These are phyloP conservation scores for Microtus oregoni DNA, from an alignment of 2,113 vertebrate species.

Conservation along the genomic window DNA sequence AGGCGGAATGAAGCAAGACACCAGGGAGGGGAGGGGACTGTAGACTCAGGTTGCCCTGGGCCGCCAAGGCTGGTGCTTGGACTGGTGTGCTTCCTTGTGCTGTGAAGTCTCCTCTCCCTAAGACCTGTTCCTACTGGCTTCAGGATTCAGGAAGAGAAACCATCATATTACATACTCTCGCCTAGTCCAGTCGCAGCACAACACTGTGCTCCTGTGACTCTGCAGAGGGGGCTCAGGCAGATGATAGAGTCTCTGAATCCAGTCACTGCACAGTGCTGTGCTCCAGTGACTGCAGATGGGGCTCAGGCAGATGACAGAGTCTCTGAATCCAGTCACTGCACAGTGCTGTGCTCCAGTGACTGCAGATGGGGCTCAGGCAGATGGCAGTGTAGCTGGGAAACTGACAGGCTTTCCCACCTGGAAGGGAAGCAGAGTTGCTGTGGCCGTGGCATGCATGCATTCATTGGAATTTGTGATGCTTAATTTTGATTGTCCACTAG, in stretches of 20 bases:
- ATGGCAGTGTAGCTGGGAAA: background rate
- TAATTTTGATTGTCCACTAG: background rate
- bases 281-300: too few species aligned
- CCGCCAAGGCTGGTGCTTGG: background rate
- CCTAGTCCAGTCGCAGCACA: background rate
- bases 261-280: too few species aligned
- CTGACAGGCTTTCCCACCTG: background rate
- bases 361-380: background rate
- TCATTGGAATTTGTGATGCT: background rate
- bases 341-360: background rate
- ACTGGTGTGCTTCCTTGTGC: background rate
- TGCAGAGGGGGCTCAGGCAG: too few species aligned
- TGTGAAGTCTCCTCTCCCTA: background rate
- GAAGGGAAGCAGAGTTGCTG: background rate
- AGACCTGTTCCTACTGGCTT: background rate
- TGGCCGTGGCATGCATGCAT: too few species aligned
- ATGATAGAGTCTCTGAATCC: too few species aligned
- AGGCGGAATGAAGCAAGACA: background rate
- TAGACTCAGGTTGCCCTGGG: background rate
- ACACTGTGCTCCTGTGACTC: background rate
- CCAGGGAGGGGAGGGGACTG: background rate
- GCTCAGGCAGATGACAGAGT: too few species aligned
- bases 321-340: background rate
- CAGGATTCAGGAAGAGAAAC: background rate
- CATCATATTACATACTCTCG: background rate